Evolutionary conservation across 2,113 vertebrate species (phyloP).

Genomic region (Anolis sagrei): DNA sequence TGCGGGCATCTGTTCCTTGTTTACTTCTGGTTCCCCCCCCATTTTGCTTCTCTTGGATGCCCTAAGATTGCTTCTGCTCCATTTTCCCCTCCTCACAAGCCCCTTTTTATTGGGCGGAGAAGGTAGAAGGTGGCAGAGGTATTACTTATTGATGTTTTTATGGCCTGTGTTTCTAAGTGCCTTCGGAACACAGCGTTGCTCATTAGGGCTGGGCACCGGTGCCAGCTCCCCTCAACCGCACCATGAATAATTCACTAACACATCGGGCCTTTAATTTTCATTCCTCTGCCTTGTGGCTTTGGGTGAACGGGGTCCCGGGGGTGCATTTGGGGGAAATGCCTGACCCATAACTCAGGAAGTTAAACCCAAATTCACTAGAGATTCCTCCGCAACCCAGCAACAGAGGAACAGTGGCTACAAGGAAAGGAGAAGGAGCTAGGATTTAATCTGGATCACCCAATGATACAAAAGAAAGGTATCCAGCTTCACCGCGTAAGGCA

Average conservation of each 20-base stretch:
- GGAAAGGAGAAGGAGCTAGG: background rate
- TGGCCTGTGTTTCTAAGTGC: constrained; percentile 1
- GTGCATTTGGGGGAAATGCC: accelerated
- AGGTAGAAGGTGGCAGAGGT: background rate
- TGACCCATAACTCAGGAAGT: accelerated
- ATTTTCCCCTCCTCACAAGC: background rate
- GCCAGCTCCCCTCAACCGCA: constrained; percentile 55
- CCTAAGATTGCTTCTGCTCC: background rate
- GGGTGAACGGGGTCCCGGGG: background rate
- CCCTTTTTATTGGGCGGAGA: background rate
- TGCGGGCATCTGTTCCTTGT: background rate
- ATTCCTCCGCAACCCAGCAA: accelerated
- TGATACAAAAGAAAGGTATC: background rate
- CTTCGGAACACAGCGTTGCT: constrained; percentile 31
- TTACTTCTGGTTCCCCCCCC: background rate
- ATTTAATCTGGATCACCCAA: background rate
- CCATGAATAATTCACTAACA: constrained; percentile 63
- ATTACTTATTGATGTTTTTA: constrained; percentile 34
- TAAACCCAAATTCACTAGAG: background rate
- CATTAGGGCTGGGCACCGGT: accelerated
- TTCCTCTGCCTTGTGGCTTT: background rate
- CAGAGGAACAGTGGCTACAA: accelerated
- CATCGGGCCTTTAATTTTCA: background rate
- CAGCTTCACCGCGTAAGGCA: too few species aligned
- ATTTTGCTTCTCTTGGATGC: too few species aligned